Evolutionary conservation across 2,113 vertebrate genomes (phyloP).

Genomic region (Microcebus griseorufus): DNA sequence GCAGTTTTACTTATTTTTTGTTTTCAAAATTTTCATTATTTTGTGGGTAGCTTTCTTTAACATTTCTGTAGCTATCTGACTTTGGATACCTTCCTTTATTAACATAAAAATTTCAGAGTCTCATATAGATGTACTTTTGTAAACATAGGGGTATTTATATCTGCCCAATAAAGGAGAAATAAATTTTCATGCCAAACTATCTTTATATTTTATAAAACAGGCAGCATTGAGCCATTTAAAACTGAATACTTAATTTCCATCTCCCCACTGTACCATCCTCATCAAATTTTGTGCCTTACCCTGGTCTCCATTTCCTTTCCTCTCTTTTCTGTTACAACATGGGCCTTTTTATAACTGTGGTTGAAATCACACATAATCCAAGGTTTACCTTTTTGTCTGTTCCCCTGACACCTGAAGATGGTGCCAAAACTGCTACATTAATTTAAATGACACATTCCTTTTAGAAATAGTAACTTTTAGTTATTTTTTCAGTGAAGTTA

Average conservation of each 20-base stretch:
- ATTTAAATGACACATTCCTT: constrained; percentile 40
- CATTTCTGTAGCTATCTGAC: neutral
- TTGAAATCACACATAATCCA: constrained; percentile 11
- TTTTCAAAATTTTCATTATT: neutral
- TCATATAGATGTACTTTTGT: neutral
- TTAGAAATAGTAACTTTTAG: constrained; percentile 53
- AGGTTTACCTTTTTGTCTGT: constrained; percentile 36
- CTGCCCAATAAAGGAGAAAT: neutral
- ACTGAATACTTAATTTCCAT: neutral
- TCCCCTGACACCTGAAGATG: constrained; percentile 42
- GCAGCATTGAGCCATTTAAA: neutral
- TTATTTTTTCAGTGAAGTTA: constrained; percentile 44
- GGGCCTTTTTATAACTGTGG: neutral
- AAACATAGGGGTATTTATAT: constrained; percentile 8
- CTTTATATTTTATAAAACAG: constrained; percentile 46
- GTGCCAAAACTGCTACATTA: constrained; percentile 23
- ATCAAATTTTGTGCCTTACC: neutral
- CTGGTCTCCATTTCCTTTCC: neutral
- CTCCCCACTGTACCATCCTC: neutral
- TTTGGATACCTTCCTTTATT: neutral
- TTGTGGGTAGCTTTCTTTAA: neutral
- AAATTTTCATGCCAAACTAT: neutral
- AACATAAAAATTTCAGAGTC: constrained; percentile 7
- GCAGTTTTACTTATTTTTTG: neutral
- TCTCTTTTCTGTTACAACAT: neutral